Conservation (phyloP, 1,140 invertebrate genomes). For the Caenorhabditis briggsae region DNA sequence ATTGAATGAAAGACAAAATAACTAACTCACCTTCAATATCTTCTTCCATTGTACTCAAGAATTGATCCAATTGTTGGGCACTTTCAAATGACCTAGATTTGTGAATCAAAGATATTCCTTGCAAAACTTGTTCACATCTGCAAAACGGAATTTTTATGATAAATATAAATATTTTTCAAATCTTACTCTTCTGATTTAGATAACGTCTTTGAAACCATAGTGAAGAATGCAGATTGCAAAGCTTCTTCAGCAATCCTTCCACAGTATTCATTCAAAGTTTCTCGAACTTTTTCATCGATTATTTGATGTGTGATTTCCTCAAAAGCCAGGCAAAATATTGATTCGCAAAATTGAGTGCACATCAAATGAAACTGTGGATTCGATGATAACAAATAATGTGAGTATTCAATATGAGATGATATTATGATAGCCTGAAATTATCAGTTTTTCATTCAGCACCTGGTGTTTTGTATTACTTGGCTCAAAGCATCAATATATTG, state of each 20-base stretch:
- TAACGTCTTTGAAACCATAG: conserved; percentile 20
- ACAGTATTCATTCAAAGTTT: background rate
- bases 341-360: conserved; percentile 42
- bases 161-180: too few species aligned
- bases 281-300: background rate
- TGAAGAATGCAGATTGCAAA: conserved; percentile 11
- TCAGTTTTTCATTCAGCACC: background rate
- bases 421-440: conserved; percentile 34
- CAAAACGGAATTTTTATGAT: too few species aligned
- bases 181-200: conserved; percentile 6
- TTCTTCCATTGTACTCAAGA: background rate
- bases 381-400: conserved; percentile 31
- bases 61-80: conserved; percentile 22
- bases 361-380: conserved; percentile 8
- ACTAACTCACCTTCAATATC: background rate
- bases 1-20: background rate
- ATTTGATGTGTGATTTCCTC: background rate
- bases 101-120: conserved; percentile 4
- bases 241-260: conserved; percentile 31
- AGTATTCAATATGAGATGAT: conserved; percentile 54
- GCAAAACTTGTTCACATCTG: conserved; percentile 15
- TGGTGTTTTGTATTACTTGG: background rate
- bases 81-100: conserved; percentile 33
- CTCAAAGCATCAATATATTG: conserved; percentile 48
- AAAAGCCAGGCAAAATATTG: conserved; percentile 16